A percentile compares a stretch with the other conserved stretches of the same genome.
Evolutionary conservation across 2,797 vertebrate genomes (phyloP).

Genomic region (Lepidocolaptes lacrymiger): DNA sequence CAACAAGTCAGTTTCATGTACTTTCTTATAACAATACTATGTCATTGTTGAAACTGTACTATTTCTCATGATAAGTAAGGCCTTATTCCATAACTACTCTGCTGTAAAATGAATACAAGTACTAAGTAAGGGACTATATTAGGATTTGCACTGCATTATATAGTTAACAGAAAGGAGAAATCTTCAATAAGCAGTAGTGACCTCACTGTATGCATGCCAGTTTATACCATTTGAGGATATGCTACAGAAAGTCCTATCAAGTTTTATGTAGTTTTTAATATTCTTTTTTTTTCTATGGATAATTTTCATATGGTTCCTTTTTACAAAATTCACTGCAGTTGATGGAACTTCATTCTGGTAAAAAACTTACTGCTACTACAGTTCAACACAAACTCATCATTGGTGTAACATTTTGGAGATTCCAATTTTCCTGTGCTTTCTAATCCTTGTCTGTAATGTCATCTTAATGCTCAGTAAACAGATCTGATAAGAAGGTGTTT

Average conservation of each 20-base stretch:
- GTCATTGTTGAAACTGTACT: neutral
- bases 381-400: neutral
- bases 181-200: neutral
- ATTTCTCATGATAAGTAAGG: conserved; percentile 4
- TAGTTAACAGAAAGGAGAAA: neutral
- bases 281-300: neutral
- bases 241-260: neutral
- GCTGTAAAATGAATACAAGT: neutral
- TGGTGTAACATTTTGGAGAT: neutral
- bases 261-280: neutral
- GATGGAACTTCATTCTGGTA: neutral
- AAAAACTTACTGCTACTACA: neutral
- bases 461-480: neutral
- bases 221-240: neutral
- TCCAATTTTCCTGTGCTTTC: neutral
- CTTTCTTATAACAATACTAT: neutral
- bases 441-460: neutral
- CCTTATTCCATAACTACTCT: neutral
- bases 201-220: neutral
- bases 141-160: neutral
- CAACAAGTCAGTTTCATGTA: neutral
- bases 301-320: neutral
- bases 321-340: neutral
- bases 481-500: neutral
- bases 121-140: neutral